Conservation (phyloP, 2,888 invertebrate species). For the Melinaea marsaeus region DNA sequence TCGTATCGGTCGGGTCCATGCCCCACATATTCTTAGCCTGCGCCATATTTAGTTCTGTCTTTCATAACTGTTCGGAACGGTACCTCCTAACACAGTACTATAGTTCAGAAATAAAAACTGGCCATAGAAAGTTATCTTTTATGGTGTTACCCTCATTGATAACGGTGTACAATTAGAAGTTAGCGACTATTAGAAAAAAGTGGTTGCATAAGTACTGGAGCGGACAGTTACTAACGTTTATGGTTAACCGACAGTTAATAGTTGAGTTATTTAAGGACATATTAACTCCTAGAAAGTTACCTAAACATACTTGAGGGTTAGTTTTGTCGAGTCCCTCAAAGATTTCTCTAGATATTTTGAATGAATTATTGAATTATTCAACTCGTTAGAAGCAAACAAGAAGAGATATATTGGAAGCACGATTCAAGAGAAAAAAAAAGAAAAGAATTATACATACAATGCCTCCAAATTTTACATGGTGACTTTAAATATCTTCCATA, state of each 20-base stretch:
- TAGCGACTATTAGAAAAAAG: slow-evolving; percentile 29
- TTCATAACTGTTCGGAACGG: slow-evolving; percentile 32
- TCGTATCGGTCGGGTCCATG: slow-evolving; percentile 19
- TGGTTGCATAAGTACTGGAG: slow-evolving; percentile 12
- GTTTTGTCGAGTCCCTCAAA: too few relatives aligned
- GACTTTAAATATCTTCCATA: slow-evolving; percentile 10
- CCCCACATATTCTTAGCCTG: slow-evolving; percentile 29
- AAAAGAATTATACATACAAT: too few relatives aligned
- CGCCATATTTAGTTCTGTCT: slow-evolving; percentile 27
- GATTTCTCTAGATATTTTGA: too few relatives aligned
- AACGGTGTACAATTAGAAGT: slow-evolving; percentile 52
- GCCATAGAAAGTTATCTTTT: slow-evolving; percentile 39
- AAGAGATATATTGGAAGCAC: too few relatives aligned
- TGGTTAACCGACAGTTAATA: background rate
- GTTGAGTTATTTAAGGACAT: background rate
- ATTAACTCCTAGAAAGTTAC: background rate
- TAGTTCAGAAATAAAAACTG: slow-evolving; percentile 45
- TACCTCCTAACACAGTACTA: slow-evolving; percentile 34
- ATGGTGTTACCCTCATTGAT: slow-evolving; percentile 46
- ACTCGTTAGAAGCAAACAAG: too few relatives aligned
- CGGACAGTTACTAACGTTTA: slow-evolving; percentile 15
- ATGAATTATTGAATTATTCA: too few relatives aligned
- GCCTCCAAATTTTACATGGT: slow-evolving; percentile 10
- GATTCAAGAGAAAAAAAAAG: too few relatives aligned
- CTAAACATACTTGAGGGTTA: background rate